Evolutionary conservation across 2,888 invertebrate genomes (phyloP).

Genomic region (Melieria omissa): DNA sequence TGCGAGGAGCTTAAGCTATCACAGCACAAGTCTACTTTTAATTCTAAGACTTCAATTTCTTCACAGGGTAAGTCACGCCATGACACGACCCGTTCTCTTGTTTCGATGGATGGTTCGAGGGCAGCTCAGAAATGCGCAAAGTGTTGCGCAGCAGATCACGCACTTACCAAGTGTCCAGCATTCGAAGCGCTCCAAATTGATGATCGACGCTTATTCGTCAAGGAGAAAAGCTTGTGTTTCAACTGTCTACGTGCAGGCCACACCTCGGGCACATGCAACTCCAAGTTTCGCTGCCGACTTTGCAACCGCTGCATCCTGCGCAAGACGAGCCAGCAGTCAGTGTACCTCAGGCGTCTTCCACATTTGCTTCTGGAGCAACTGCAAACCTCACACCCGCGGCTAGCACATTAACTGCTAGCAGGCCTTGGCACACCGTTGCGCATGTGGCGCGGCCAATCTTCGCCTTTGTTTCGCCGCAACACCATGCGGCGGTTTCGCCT

Average conservation of each 20-base stretch:
- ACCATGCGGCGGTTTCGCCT: not conserved
- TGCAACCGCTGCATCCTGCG: too few species aligned
- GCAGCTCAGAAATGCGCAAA: conserved; percentile 32
- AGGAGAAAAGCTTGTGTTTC: not conserved
- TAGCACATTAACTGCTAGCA: too few species aligned
- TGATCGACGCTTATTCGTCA: conserved; percentile 24
- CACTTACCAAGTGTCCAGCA: conserved; percentile 25
- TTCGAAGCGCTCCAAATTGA: conserved; percentile 18
- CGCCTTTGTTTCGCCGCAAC: too few species aligned
- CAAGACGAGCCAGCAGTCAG: too few species aligned
- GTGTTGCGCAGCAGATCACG: conserved; percentile 38
- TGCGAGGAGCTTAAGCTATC: conserved; percentile 30
- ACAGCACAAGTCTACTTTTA: conserved; percentile 31
- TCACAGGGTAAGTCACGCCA: not conserved
- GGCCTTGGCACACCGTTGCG: too few species aligned
- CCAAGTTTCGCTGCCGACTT: not conserved
- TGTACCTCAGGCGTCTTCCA: too few species aligned
- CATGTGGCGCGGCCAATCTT: too few species aligned
- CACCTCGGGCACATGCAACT: not conserved
- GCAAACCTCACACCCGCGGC: too few species aligned
- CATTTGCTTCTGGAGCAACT: too few species aligned
- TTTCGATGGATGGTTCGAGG: conserved; percentile 18
- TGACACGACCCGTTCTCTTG: conserved; percentile 28
- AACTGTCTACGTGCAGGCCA: not conserved
- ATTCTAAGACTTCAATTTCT: conserved; percentile 33